Evolutionary conservation across 2,888 invertebrate genomes (phyloP), one percentile per base, ranked within the genome.

Genomic region (Pristionchus exspectatus): DNA sequence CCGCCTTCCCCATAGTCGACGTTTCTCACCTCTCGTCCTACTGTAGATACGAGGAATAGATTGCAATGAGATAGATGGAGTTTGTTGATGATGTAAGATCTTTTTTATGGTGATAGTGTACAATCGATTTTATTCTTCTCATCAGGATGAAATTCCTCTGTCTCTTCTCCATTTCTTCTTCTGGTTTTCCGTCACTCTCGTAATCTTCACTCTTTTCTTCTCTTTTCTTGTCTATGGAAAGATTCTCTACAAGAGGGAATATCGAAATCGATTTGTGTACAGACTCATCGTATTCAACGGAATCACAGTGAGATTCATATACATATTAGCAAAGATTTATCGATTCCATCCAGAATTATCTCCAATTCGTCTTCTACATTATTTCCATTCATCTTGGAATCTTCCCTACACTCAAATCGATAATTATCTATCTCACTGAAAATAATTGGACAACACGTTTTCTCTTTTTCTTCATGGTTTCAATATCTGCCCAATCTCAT

Each of bases 341-440:
- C 24, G 27, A 63, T 50, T 10, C 44, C 21, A 63, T n/a, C 5
- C 69, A 69, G 69, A 69, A 69, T 69, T n/a, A 24, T n/a, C 69
- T 69, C 9, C 69, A 69, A 69, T 69, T 27, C 27, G 27, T 27
- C 69, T 69, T 69, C 69, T 69, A 69, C 27, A 69, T 27, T 69
- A 27, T 27, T 27, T n/a, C 69, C 69, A 69, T 69, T 69, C 69
- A 69, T 24, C n/a, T 69, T n/a, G 69, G 69, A 69, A 69, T 69
- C 2, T 69, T 69, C 27, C n/a, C 69, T 12, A 14, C n/a, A 10
- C 69, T 69, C 14, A n/a, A 27, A 69, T 69, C 69, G 69, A 69
- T 69, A 69, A 69, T 69, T 69, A 21, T 27, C 69, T 69, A 24
- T 69, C 27, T 69, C 7, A 69, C 16, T 69, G n/a, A 69, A 4